Conservation (phyloP, 92 coral and sea anemone species). For the Zoanthus gigantus region DNA sequence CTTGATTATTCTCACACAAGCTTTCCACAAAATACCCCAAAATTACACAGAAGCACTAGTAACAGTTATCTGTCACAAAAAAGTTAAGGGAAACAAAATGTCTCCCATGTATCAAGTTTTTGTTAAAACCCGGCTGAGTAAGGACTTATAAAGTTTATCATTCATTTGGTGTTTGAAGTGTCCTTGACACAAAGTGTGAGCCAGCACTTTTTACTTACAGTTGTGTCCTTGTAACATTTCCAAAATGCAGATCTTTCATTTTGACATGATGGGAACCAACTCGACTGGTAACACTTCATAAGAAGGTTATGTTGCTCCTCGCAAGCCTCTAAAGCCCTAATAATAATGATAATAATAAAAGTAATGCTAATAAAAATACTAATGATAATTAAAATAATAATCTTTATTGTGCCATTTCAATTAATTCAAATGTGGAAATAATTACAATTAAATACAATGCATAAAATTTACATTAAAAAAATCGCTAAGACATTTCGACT, state of each 20-base stretch:
- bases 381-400: not conserved
- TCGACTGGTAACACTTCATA: slow-evolving; percentile 80
- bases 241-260: slow-evolving; percentile 82
- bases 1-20: not conserved
- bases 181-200: no score
- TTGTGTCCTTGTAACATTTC: slow-evolving; percentile 88
- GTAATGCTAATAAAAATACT: no score
- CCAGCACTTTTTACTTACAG: slow-evolving; percentile 57
- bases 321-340: slow-evolving; percentile 92
- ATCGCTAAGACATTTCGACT: no score
- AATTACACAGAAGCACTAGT: no score
- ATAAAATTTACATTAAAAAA: no score
- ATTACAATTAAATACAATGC: no score
- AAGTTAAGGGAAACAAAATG: not conserved
- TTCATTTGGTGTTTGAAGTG: no score
- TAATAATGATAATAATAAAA: not conserved
- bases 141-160: not conserved
- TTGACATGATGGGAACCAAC: slow-evolving; percentile 88
- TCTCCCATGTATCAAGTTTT: not conserved
- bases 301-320: slow-evolving; percentile 70
- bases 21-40: not conserved
- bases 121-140: not conserved
- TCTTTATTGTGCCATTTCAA: not conserved
- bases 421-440: no score
- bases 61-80: no score